These are phyloP conservation scores for Lates calcarifer DNA, from an alignment of 2,113 vertebrate genomes.

Conservation along the genomic window DNA sequence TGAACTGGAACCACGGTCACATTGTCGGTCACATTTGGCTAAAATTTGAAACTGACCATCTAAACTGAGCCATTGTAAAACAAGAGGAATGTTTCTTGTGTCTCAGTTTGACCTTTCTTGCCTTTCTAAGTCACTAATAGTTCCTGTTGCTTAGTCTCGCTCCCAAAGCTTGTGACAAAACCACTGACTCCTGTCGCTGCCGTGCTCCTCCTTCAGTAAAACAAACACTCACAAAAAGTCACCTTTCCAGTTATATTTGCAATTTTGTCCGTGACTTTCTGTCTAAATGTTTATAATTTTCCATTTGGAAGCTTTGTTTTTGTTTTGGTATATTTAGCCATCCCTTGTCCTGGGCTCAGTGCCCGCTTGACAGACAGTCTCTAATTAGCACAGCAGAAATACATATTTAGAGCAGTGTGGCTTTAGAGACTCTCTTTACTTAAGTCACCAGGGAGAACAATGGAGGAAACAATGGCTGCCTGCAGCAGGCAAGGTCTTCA, in stretches of 20 bases:
- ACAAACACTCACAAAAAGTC: slow-evolving; percentile 61
- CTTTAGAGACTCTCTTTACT: slow-evolving; percentile 83
- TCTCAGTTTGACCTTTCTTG: slow-evolving; percentile 16
- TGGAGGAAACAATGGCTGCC: slow-evolving; percentile 79
- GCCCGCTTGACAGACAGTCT: slow-evolving; percentile 79
- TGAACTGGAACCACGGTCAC: no score
- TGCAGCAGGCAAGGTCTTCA: slow-evolving; percentile 57
- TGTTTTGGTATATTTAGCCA: slow-evolving; percentile 85
- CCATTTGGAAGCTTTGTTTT: slow-evolving; percentile 80
- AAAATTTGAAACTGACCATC: not conserved
- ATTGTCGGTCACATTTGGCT: no score
- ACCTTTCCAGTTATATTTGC: slow-evolving; percentile 69
- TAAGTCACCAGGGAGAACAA: slow-evolving; percentile 82
- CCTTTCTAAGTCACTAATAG: slow-evolving; percentile 20
- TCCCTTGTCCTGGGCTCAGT: slow-evolving; percentile 78
- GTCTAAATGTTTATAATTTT: slow-evolving; percentile 82
- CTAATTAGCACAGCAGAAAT: slow-evolving; percentile 86
- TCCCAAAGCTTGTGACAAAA: slow-evolving; percentile 47
- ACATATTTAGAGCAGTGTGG: slow-evolving; percentile 85
- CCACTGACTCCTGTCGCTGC: slow-evolving; percentile 46
- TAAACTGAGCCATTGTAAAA: slow-evolving; percentile 33
- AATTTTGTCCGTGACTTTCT: slow-evolving; percentile 68
- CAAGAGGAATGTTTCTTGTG: not conserved
- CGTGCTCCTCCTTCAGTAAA: slow-evolving; percentile 36
- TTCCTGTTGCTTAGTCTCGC: slow-evolving; percentile 18